Base-by-base conservation (phyloP, 2,113 vertebrate species). In the Solea senegalensis region DNA sequence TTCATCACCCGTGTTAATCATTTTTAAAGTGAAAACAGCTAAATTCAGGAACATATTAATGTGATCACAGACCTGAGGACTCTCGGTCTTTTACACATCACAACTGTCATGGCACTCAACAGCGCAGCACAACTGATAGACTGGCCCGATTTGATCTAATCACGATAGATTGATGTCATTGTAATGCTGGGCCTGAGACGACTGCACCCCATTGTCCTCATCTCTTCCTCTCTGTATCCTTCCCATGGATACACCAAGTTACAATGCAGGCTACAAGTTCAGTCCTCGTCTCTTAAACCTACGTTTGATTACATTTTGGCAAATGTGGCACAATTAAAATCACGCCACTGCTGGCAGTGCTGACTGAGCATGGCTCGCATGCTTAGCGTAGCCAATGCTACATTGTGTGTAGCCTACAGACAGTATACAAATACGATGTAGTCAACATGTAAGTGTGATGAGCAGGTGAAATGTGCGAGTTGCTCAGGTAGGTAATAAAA, bases 1-100 rank as follows among this genome's bases (percentile, higher is more conserved):
- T 13, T 40, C 43, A 56, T 60, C 71, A 65, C 16, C 60, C 12
- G 46, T 65, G 72, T 65, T 52, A 45, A 65, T 64, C 69, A 76
- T 0, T 21, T 34, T 3, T 5, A 1, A 46, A n/a, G 51, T 67
- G 45, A 49, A 69, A 56, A 46, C 51, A 2, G 43, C 34, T 44
- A 27, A 13, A 58, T 55, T 39, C 64, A 80, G 57, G 34, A 69
- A 21, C 9, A 16, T 5, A 14, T 34, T 45, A 40, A 64, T 59
- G 73, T 45, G 68, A 53, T 53, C 66, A 62, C 39, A 66, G 39
- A 7, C 69, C 50, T 65, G 46, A 61, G 53, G 46, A 56, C 27
- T 8, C 27, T 8, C 1, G 3, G 2, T 26, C 52, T 34, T 7
- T 14, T 3, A 9, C 34, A 40, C 13, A 2, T 10, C 14, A 44